Percentiles rank a stretch among this genome's conserved stretches.
Conservation (phyloP, 2,113 vertebrate genomes). For the Anarhynchus alexandrinus region DNA sequence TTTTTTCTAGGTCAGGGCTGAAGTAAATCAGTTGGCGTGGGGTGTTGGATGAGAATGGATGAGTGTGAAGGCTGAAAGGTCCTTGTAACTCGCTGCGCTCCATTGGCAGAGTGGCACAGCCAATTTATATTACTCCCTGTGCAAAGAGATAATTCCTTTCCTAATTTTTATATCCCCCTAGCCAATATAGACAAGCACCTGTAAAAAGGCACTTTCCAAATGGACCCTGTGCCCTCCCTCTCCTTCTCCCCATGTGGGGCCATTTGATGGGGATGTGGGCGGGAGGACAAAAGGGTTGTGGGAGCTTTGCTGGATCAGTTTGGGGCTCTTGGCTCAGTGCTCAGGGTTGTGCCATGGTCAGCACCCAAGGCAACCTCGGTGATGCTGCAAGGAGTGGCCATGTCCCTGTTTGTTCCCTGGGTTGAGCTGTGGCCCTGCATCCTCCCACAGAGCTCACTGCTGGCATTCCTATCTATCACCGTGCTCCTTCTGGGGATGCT, state of each 20-base stretch:
- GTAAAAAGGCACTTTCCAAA: background rate
- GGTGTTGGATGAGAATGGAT: background rate
- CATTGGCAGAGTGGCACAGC: fast-evolving
- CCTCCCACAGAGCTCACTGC: fast-evolving
- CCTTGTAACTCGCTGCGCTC: background rate
- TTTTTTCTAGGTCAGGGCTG: background rate
- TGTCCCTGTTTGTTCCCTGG: background rate
- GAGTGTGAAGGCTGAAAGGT: background rate
- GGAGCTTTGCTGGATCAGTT: background rate
- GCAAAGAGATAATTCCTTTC: background rate
- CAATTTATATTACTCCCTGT: background rate
- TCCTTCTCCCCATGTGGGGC: fast-evolving
- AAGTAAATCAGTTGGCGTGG: background rate
- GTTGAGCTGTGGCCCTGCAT: background rate
- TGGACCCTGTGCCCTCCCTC: fast-evolving
- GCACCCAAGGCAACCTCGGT: fast-evolving
- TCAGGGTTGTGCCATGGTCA: background rate
- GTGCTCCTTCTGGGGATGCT: fast-evolving
- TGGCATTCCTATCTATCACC: background rate
- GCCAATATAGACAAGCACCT: background rate
- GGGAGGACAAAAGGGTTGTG: background rate
- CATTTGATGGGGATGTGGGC: fast-evolving
- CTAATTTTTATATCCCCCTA: background rate
- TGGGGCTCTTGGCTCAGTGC: background rate
- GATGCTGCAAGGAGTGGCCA: background rate